phyloP scores from a whole-genome alignment of 2,797 vertebrate genomes.

The Zalophus californianus region DNA sequence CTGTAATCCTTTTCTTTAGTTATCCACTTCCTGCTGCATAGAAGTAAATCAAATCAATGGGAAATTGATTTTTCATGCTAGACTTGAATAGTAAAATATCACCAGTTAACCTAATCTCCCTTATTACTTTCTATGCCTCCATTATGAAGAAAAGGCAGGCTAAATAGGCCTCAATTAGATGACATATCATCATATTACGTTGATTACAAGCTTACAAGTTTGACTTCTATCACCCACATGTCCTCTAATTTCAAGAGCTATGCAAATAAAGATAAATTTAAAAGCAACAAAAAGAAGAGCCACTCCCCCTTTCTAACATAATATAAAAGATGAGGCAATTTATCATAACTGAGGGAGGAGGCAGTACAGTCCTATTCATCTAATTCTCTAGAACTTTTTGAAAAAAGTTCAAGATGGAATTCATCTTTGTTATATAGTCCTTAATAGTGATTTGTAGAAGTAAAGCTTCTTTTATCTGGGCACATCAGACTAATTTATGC shows the following conservation, averaged over 20 bases:
- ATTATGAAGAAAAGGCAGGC: conserved; percentile 78
- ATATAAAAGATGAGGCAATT: conserved; percentile 60
- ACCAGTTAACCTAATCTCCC: conserved; percentile 77
- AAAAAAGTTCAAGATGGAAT: conserved; percentile 34
- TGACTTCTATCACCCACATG: conserved; percentile 40
- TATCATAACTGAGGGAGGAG: conserved; percentile 56
- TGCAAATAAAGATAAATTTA: conserved; percentile 58
- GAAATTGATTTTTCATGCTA: conserved; percentile 72
- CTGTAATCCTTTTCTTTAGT: conserved; percentile 60
- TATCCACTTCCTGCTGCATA: neutral
- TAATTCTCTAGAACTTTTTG: conserved; percentile 35
- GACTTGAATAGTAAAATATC: conserved; percentile 74
- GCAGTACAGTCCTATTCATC: neutral
- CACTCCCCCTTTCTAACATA: neutral
- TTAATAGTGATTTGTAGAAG: conserved; percentile 14
- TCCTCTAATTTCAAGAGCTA: conserved; percentile 52
- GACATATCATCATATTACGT: conserved; percentile 66
- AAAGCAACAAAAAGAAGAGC: neutral
- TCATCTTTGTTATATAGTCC: neutral
- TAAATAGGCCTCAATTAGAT: conserved; percentile 65
- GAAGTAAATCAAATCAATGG: conserved; percentile 73
- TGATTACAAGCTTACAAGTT: conserved; percentile 17
- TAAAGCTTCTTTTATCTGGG: conserved; percentile 21
- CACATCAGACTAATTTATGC: conserved; percentile 35
- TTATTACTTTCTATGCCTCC: conserved; percentile 70